Evolutionary conservation across 2,113 vertebrate species (phyloP), one percentile per base, ranked within the genome.

Genomic region (Acanthochromis polyacanthus): DNA sequence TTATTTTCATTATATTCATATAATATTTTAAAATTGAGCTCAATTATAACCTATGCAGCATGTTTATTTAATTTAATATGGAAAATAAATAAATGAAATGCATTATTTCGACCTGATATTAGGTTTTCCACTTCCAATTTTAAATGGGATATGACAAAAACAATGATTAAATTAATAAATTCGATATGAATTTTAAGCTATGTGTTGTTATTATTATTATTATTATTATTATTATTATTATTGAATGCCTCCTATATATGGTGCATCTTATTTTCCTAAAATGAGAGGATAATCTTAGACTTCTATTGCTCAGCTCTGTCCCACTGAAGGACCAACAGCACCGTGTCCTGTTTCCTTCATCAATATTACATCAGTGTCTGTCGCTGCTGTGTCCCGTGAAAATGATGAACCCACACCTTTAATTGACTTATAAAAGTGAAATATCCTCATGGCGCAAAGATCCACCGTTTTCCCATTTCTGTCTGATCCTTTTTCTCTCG

Each of bases 361-460:
- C 85, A 94, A 94, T 94, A 93, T 91, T 95, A 87, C 91, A 95
- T 82, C 82, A 75, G 70, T 43, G 55, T 57, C 40, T 32, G 75
- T 76, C 81, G 67, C 59, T 45, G 74, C 51, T 63, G 71, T 48
- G 80, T 63, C 59, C 81, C 36, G 58, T 75, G 58, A 38, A 81
- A 87, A 88, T 36, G 69, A 88, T 85, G 67, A 74, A 77, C 63
- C 63, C 56, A 28, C 63, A 76, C 51, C 75, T 82, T 36, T 82
- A 62, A 74, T 65, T 63, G 81, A 82, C 77, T 72, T 76, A 43
- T 23, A 64, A 65, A 81, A 74, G 73, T 81, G 78, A 75, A 82
- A 78, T 20, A 43, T n/a, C 15, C 51, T 71, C 70, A 20, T 51
- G 69, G 50, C 10, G 73, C 22, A 3, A 28, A 43, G 16, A 50